A percentile compares a stretch with the other conserved stretches of the same genome.
Evolutionary conservation across 2,113 vertebrate genomes (phyloP).

Genomic region (Rhinichthys klamathensis): DNA sequence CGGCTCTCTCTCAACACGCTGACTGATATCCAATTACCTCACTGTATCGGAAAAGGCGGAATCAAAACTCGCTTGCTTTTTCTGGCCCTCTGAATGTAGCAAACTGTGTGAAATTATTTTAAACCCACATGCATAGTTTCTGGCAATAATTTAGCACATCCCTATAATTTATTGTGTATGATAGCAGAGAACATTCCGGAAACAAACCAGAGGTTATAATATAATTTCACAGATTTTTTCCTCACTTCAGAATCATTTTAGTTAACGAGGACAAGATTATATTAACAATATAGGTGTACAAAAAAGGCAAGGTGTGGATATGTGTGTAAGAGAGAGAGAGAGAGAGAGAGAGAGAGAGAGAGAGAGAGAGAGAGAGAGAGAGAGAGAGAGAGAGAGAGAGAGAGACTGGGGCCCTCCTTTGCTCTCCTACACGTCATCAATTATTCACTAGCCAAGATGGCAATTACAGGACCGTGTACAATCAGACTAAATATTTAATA

Average conservation of each 20-base stretch:
- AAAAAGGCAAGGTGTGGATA: conserved; percentile 30
- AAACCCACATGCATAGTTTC: neutral
- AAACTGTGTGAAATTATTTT: neutral
- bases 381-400: conserved; percentile 21
- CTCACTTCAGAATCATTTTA: neutral
- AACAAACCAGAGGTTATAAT: neutral
- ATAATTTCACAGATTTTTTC: neutral
- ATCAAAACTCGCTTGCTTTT: neutral
- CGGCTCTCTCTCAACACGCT: neutral
- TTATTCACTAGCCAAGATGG: conserved; percentile 81
- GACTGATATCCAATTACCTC: conserved; percentile 8
- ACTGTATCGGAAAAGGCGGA: neutral
- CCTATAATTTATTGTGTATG: neutral
- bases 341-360: conserved; percentile 39
- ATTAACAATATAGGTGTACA: conserved; percentile 27
- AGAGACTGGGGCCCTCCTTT: conserved; percentile 58
- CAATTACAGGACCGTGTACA: conserved; percentile 83
- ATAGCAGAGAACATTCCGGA: neutral
- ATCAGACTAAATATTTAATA: conserved; percentile 86
- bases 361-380: conserved; percentile 44
- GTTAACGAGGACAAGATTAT: conserved; percentile 29
- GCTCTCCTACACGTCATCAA: conserved; percentile 77
- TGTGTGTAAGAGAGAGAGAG: conserved; percentile 35
- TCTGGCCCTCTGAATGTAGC: neutral
- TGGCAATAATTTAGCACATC: neutral